Evolutionary conservation across 1,140 invertebrate species (phyloP).

Genomic region (Panagrolaimus sp.): DNA sequence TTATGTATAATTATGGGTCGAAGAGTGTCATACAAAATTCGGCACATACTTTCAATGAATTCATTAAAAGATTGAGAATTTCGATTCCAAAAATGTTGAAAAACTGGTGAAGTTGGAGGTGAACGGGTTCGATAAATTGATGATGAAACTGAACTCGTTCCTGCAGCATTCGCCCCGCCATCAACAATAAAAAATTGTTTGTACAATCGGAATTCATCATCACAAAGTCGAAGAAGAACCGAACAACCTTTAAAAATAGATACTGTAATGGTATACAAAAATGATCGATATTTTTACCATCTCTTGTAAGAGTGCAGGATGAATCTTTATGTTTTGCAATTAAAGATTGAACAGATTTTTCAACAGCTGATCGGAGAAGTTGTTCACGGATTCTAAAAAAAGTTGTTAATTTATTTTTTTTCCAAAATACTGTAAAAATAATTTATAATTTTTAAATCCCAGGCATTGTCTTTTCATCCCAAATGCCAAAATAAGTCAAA

Average conservation of each 20-base stretch:
- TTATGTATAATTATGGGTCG: constrained; percentile 93
- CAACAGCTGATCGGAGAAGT: constrained; percentile 48
- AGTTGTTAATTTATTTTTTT: too few species aligned
- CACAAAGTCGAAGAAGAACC: constrained; percentile 53
- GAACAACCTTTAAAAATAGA: constrained; percentile 34
- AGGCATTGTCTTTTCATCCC: too few species aligned
- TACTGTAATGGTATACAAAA: too few species aligned
- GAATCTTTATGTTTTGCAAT: constrained; percentile 41
- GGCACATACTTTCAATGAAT: constrained; percentile 78
- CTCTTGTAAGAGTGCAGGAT: constrained; percentile 50
- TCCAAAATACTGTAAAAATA: too few species aligned
- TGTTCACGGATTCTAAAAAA: constrained; percentile 39
- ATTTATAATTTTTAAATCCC: too few species aligned
- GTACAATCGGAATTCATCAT: constrained; percentile 57
- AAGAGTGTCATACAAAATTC: constrained; percentile 81
- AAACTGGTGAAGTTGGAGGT: neutral
- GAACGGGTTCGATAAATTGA: neutral
- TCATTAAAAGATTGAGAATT: constrained; percentile 54
- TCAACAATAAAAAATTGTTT: constrained; percentile 50
- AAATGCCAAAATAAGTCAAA: too few species aligned
- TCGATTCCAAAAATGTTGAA: neutral
- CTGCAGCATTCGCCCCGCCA: neutral
- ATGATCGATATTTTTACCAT: constrained; percentile 14
- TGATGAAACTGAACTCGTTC: constrained; percentile 11
- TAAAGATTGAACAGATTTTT: constrained; percentile 46